phyloP scores from a whole-genome alignment of 2,888 invertebrate species.

The Folsomia manolachei region DNA sequence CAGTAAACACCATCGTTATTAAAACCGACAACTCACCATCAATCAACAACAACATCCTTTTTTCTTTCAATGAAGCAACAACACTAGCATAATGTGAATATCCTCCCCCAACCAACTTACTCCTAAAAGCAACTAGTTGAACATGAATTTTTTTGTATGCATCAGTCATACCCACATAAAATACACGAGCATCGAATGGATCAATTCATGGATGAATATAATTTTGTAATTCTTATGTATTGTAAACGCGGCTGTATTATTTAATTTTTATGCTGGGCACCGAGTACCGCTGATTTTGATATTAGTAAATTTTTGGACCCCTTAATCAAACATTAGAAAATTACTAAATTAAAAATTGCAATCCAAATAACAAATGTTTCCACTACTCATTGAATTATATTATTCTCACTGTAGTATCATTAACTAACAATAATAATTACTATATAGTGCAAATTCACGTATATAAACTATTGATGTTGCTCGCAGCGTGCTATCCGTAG shows the following conservation, averaged over 20 bases:
- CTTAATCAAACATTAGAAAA: too few species aligned
- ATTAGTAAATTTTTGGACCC: not conserved
- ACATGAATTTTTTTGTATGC: not conserved
- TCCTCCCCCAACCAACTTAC: too few species aligned
- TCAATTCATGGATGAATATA: not conserved
- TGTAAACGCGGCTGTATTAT: slow-evolving; percentile 5
- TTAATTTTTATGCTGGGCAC: slow-evolving; percentile 4
- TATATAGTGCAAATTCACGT: slow-evolving; percentile 9
- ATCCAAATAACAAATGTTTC: not conserved
- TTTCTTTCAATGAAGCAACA: not conserved
- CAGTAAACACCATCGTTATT: slow-evolving; percentile 40
- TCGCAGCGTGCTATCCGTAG: not conserved
- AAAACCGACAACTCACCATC: slow-evolving; percentile 24
- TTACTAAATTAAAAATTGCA: not conserved
- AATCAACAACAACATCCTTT: slow-evolving; percentile 30
- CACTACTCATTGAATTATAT: not conserved
- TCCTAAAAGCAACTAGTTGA: not conserved
- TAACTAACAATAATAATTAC: slow-evolving; percentile 11
- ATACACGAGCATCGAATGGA: not conserved
- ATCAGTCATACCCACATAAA: not conserved
- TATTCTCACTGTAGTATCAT: not conserved
- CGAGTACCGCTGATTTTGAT: not conserved
- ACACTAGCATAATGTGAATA: not conserved
- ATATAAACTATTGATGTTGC: not conserved
- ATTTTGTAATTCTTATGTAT: slow-evolving; percentile 6